Conservation (phyloP, 2,888 invertebrate species). For the Apamea sordens region DNA sequence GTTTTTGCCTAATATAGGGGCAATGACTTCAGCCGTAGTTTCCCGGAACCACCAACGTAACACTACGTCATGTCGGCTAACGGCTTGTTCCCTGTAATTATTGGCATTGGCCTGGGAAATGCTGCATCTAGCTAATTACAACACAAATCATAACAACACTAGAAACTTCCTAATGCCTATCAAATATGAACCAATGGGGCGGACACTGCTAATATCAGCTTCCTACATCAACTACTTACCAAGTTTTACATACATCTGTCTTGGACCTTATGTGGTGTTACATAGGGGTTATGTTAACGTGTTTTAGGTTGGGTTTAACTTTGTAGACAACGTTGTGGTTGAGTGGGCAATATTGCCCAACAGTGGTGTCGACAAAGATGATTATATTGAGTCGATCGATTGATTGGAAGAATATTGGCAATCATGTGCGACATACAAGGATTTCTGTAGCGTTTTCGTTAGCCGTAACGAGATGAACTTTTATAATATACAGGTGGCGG, state of each 20-base stretch:
- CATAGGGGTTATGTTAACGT: constrained; percentile 1
- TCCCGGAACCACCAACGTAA: background rate
- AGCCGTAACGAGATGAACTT: background rate
- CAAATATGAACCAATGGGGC: constrained; percentile 42
- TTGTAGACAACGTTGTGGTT: constrained; percentile 50
- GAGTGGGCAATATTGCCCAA: constrained; percentile 54
- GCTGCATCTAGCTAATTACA: constrained; percentile 31
- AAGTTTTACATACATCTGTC: constrained; percentile 6
- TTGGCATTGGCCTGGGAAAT: constrained; percentile 26
- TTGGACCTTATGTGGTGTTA: background rate
- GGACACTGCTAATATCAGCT: constrained; percentile 27
- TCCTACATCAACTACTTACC: constrained; percentile 30
- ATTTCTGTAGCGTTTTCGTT: background rate
- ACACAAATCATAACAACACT: constrained; percentile 23
- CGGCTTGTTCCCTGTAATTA: background rate
- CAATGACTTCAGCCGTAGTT: background rate
- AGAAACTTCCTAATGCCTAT: constrained; percentile 46
- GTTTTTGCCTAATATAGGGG: background rate
- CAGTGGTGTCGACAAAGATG: constrained; percentile 52
- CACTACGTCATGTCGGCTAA: constrained; percentile 11
- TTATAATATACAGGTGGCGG: background rate
- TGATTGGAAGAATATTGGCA: constrained; percentile 18
- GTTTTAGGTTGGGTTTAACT: background rate
- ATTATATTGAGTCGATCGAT: constrained; percentile 48
- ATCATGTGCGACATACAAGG: background rate